Evolutionary conservation across 2,888 invertebrate genomes (phyloP), one percentile per base, ranked within the genome.

Genomic region (Meloe dianella): DNA sequence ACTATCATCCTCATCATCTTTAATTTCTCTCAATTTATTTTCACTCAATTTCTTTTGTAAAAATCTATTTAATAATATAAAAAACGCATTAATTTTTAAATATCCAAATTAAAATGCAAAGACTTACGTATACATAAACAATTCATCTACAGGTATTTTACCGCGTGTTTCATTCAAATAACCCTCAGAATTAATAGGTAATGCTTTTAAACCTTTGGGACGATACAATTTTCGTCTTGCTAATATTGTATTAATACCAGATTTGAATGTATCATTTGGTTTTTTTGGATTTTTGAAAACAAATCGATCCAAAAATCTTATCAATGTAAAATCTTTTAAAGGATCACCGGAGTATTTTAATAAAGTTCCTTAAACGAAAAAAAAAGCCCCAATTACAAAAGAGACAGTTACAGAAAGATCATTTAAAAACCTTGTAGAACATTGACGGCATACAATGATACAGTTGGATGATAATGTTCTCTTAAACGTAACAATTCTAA

Each of bases 281-380:
- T 89, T 90, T 81, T 94, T 94, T 0, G 94, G 94, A 85, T 99
- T 99, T 81, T 96, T 95, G 82, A 95, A 98, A 10, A 95, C 95
- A 83, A 98, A 98, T 56, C 98, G 88, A 79, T 99, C 98, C 57
- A 99, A 85, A 83, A 99, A 99, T 60, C 95, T 87, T 60, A 95
- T 92, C 38, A 96, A 85, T 0, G 93, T 92, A 81, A 98, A 96
- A 84, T 99, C 98, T 76, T 93, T 90, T 2, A 99, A 84, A 0
- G 98, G 97, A 83, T 99, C 97, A 0, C 98, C 98, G 66, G 90
- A 89, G 83, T 98, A 98, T 38, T 89, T 89, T 62, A 97, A 91
- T 63, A 87, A 83, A 84, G 92, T 87, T 29, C 89, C 92, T 35
- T 54, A 10, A 32, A 27, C 27, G 27, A 24, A 59, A 38, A 61